Base-by-base conservation (phyloP, 2,888 invertebrate species). In the Orthosia gothica region DNA sequence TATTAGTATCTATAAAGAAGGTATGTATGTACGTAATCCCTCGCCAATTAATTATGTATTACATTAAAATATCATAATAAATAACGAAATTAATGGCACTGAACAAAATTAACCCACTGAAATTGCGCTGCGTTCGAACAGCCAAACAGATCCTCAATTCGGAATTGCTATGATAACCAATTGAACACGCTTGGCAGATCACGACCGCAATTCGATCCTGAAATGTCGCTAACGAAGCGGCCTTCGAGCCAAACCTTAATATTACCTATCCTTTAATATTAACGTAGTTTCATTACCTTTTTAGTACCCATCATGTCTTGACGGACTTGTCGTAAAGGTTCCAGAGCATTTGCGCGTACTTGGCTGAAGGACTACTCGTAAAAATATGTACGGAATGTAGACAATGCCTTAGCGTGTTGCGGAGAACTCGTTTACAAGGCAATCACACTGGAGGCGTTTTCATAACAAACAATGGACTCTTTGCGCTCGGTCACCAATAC, bases 381-480 rank as follows among this genome's bases (percentile, higher is more conserved):
- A 82, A 85, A 86, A 74, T 77, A 79, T 79, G 71, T 72, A 57
- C 57, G 20, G 63, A 76, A 77, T 79, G 72, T 77, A 71, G 67
- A 85, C 82, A 86, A 83, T 62, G 78, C 74, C 64, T 81, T 74
- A 81, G 76, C 74, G 75, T 71, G 74, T 75, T 79, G 74, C 70
- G 66, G 68, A 83, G 73, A 83, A 80, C 82, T 76, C 76, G 76
- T 81, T 85, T 81, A 82, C 80, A 81, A 87, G 78, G 82, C 85
- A 89, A 89, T 89, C 84, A 85, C 72, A 81, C 71, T 83, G 86
- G 70, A 86, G 85, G 83, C 86, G 85, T 89, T 91, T 91, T 91
- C 90, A 91, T 91, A 91, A 90, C 89, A 83, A 90, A 88, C 89
- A 89, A 92, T 89, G 82, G 89, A 81, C 87, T 74, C 66, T 80